A percentile compares a stretch with the other conserved stretches of the same genome.
phyloP scores from a whole-genome alignment of 2,888 invertebrate species.

The Spisula subtruncata region DNA sequence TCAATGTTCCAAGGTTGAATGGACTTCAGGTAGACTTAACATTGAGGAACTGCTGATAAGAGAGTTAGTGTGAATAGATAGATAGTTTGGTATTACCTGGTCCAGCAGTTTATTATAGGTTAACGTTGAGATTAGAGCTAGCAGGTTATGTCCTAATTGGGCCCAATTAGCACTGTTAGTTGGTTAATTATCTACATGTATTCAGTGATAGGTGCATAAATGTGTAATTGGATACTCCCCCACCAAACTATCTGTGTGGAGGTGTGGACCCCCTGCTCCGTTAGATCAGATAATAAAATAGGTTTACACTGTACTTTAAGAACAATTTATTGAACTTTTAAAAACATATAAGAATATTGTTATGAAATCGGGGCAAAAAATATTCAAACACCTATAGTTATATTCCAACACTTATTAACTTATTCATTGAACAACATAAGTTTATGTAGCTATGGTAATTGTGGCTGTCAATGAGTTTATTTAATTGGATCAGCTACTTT shows the following conservation, averaged over 20 bases:
- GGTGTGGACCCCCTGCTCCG: constrained; percentile 34
- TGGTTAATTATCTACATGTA: constrained; percentile 25
- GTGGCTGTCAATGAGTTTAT: background rate
- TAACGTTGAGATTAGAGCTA: background rate
- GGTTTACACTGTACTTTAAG: background rate
- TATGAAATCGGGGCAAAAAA: too few relatives aligned
- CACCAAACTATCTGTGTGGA: background rate
- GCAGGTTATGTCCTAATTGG: constrained; percentile 1
- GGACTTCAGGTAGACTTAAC: background rate
- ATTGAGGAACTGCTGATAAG: constrained; percentile 16
- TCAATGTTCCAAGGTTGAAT: background rate
- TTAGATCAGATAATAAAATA: background rate
- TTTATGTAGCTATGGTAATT: background rate
- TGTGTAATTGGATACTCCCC: constrained; percentile 28
- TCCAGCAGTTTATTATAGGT: background rate
- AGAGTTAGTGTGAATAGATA: background rate
- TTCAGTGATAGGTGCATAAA: constrained; percentile 35
- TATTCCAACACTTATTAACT: too few relatives aligned
- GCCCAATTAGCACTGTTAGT: background rate
- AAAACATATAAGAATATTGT: too few relatives aligned
- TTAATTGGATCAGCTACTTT: background rate
- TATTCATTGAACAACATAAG: background rate
- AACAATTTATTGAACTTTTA: background rate
- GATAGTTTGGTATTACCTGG: background rate
- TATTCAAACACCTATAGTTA: too few relatives aligned